A percentile compares a stretch with the other conserved stretches of the same genome.
These are phyloP conservation scores for Diadegma fenestrale DNA, from an alignment of 2,888 invertebrate species.

Conservation along the genomic window DNA sequence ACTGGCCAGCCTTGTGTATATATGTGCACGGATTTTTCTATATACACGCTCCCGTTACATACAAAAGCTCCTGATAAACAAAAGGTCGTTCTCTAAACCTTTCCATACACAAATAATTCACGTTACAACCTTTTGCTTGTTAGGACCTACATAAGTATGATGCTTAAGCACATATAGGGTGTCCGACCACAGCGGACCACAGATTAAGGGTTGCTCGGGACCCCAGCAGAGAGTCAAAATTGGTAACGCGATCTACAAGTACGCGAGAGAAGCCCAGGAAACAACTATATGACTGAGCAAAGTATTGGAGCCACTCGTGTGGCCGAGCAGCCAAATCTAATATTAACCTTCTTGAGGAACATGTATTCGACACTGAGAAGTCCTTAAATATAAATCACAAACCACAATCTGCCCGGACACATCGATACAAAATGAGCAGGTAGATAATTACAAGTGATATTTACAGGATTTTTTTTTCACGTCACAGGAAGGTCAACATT, in stretches of 20 bases:
- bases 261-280: background rate
- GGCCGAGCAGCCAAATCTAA: background rate
- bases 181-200: background rate
- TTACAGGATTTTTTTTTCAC: too few relatives aligned
- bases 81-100: background rate
- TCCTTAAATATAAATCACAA: too few relatives aligned
- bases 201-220: background rate
- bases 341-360: background rate
- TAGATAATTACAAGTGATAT: too few relatives aligned
- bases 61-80: background rate
- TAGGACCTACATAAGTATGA: background rate
- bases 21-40: background rate
- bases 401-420: too few relatives aligned
- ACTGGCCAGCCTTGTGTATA: constrained; percentile 70
- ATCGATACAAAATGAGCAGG: too few relatives aligned
- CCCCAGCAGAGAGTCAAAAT: background rate
- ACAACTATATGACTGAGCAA: background rate
- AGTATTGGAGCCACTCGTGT: background rate
- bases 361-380: too few relatives aligned
- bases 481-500: too few relatives aligned
- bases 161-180: background rate
- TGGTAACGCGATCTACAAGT: background rate
- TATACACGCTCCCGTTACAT: background rate
- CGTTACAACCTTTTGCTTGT: background rate
- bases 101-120: background rate